Evolutionary conservation across 2,113 vertebrate genomes (phyloP).

Genomic region (Tiliqua scincoides): DNA sequence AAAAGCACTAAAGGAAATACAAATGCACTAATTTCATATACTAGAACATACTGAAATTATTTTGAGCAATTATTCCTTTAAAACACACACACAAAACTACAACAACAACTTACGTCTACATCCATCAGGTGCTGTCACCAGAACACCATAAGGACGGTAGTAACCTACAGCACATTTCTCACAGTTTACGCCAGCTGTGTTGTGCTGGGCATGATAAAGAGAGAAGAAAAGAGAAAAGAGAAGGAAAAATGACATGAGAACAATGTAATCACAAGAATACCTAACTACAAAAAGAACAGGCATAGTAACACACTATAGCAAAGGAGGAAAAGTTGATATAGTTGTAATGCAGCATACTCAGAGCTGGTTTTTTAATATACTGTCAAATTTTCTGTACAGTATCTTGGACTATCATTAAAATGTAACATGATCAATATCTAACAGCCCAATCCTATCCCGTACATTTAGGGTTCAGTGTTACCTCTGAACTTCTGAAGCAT

Average conservation of each 20-base stretch:
- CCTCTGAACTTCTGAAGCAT: not conserved
- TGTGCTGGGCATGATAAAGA: constrained; percentile 79
- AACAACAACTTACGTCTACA: constrained; percentile 84
- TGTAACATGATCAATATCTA: too few species aligned
- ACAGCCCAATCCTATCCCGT: too few species aligned
- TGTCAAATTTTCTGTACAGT: not conserved
- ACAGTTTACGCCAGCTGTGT: constrained; percentile 94
- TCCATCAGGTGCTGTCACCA: constrained; percentile 75
- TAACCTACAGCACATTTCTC: constrained; percentile 87
- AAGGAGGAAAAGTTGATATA: not conserved
- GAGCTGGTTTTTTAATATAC: too few species aligned
- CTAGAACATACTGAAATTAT: not conserved
- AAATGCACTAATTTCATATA: not conserved
- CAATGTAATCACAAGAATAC: constrained; percentile 6
- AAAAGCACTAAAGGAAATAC: not conserved
- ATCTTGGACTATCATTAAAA: too few species aligned
- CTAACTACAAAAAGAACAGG: constrained; percentile 24
- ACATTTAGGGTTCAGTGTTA: not conserved
- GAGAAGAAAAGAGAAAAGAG: constrained; percentile 38
- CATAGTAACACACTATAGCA: not conserved
- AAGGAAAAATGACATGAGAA: constrained; percentile 10
- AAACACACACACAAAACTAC: not conserved
- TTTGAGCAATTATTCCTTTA: not conserved
- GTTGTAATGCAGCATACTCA: not conserved
- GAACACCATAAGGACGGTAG: constrained; percentile 81